phyloP scores from a whole-genome alignment of 2,113 vertebrate genomes.

The Lutjanus erythropterus region DNA sequence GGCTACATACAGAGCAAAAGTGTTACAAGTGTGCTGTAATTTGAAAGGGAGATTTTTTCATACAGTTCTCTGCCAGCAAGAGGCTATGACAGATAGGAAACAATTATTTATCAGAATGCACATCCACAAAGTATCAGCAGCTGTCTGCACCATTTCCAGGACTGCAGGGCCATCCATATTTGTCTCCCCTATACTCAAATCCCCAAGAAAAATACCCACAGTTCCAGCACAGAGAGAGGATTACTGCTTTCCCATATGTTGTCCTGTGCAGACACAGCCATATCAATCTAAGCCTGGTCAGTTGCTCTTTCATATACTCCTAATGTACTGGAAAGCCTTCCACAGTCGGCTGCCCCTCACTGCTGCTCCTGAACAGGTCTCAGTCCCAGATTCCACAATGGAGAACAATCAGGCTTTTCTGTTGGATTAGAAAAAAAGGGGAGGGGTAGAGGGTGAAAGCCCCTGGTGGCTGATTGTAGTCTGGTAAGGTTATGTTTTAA shows the following conservation, averaged over 20 bases:
- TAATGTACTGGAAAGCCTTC: constrained; percentile 95
- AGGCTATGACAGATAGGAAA: constrained; percentile 79
- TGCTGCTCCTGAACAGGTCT: constrained; percentile 83
- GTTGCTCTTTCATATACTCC: constrained; percentile 88
- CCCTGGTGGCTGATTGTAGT: constrained; percentile 89
- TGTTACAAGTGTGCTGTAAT: constrained; percentile 55
- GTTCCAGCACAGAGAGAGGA: constrained; percentile 74
- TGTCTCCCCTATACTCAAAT: constrained; percentile 75
- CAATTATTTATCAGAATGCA: constrained; percentile 81
- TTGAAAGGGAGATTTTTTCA: constrained; percentile 59
- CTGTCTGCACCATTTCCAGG: constrained; percentile 77
- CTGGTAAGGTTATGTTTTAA: constrained; percentile 92
- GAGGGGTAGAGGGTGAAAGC: constrained; percentile 74
- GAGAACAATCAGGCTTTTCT: constrained; percentile 80
- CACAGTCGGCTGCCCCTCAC: constrained; percentile 83
- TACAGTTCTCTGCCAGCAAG: constrained; percentile 57
- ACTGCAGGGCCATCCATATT: constrained; percentile 72
- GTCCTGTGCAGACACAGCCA: constrained; percentile 77
- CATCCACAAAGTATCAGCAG: constrained; percentile 74
- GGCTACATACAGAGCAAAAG: constrained; percentile 50
- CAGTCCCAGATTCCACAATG: constrained; percentile 65
- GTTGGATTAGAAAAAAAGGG: constrained; percentile 61
- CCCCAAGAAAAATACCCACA: constrained; percentile 82
- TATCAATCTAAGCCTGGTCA: constrained; percentile 85
- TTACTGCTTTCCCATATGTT: constrained; percentile 88